These are phyloP conservation scores for Adoxophyes honmai DNA, from an alignment of 1,140 invertebrate genomes.

Conservation along the genomic window DNA sequence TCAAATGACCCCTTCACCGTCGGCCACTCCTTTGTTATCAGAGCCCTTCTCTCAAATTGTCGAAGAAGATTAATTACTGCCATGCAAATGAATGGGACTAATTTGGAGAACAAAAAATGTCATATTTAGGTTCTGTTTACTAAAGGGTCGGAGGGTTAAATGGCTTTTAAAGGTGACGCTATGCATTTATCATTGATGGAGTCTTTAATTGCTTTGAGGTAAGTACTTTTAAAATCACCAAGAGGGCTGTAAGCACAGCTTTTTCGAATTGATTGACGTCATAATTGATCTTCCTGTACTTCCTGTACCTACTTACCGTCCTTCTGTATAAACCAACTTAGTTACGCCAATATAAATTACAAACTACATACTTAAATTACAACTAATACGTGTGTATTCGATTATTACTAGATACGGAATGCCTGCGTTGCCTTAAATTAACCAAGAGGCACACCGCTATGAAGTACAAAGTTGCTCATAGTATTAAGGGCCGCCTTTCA, in stretches of 20 bases:
- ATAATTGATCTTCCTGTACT: no score
- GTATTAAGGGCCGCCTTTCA: constrained; percentile 4
- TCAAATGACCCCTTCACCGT: constrained; percentile 43
- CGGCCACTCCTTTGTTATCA: constrained; percentile 39
- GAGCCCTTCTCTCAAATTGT: constrained; percentile 40
- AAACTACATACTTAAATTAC: no score
- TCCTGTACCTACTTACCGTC: no score
- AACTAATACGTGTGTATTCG: no score
- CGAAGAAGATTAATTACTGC: constrained; percentile 50
- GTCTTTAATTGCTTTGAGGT: no score
- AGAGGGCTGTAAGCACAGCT: no score
- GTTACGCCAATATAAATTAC: no score
- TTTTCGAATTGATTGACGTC: no score
- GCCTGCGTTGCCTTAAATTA: background rate
- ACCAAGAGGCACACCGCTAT: background rate
- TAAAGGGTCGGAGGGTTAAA: background rate
- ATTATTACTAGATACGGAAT: no score
- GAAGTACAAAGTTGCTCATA: constrained; percentile 3
- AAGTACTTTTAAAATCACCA: no score
- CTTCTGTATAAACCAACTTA: no score
- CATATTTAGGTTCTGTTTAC: background rate
- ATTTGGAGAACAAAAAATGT: constrained; percentile 6
- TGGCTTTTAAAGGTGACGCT: background rate
- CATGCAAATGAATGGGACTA: constrained; percentile 34
- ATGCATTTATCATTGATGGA: background rate